Evolutionary conservation across 2,113 vertebrate genomes (phyloP).

Genomic region (Marmota monax): DNA sequence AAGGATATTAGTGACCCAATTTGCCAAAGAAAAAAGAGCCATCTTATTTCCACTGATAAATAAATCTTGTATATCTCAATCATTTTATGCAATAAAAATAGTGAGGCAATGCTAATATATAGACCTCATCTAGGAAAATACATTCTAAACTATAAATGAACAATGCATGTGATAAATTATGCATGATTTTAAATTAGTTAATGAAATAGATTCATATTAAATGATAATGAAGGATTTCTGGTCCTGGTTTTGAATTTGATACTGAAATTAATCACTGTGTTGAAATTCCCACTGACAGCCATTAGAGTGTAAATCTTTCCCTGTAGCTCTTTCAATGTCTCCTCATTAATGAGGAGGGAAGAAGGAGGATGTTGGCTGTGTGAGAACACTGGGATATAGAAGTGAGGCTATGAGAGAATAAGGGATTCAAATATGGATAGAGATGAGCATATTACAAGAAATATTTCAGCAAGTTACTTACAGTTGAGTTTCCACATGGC

Average conservation of each 20-base stretch:
- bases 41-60: slow-evolving; percentile 53
- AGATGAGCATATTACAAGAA: neutral
- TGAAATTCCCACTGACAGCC: slow-evolving; percentile 11
- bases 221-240: slow-evolving; percentile 77
- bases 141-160: slow-evolving; percentile 74
- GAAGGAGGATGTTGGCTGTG: neutral
- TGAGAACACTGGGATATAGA: neutral
- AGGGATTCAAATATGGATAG: neutral
- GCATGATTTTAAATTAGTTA: slow-evolving; percentile 78
- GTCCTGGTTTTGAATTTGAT: slow-evolving; percentile 51
- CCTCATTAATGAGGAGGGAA: slow-evolving; percentile 27
- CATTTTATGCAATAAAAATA: slow-evolving; percentile 62
- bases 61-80: slow-evolving; percentile 43
- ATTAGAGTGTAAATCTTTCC: neutral
- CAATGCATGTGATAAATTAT: slow-evolving; percentile 62
- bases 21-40: slow-evolving; percentile 44
- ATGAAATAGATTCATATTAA: slow-evolving; percentile 73
- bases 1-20: slow-evolving; percentile 33
- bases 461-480: neutral
- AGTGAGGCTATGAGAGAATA: neutral
- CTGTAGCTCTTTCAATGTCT: neutral
- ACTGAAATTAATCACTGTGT: slow-evolving; percentile 61
- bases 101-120: slow-evolving; percentile 36
- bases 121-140: slow-evolving; percentile 62
- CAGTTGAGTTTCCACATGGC: neutral